These are phyloP conservation scores for Vollenhovia emeryi DNA, from an alignment of 1,140 invertebrate genomes.

Conservation along the genomic window DNA sequence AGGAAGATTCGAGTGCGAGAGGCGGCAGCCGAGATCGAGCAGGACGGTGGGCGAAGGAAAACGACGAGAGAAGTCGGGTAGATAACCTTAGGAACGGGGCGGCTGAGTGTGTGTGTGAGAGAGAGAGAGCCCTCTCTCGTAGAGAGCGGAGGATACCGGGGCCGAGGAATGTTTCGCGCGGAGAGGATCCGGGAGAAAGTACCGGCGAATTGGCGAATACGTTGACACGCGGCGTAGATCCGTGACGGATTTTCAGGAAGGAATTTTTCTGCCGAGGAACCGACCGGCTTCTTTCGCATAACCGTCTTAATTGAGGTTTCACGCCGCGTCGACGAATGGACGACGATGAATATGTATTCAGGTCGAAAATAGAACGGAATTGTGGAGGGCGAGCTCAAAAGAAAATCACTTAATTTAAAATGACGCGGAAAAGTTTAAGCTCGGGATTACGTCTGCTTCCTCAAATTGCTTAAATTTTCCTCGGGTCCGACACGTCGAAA, in stretches of 20 bases:
- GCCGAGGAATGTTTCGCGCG: constrained; percentile 54
- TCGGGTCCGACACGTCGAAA: not conserved
- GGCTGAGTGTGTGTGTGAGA: too few species aligned
- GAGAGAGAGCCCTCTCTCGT: too few species aligned
- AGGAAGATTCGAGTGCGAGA: constrained; percentile 39
- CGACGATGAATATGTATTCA: constrained; percentile 10
- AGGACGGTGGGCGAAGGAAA: constrained; percentile 4
- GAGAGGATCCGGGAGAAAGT: constrained; percentile 74
- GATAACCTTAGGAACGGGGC: constrained; percentile 49
- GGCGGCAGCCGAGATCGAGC: not conserved
- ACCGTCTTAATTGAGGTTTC: constrained; percentile 14
- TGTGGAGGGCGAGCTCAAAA: too few species aligned
- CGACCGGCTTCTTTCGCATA: not conserved
- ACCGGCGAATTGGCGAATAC: constrained; percentile 53
- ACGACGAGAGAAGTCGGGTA: constrained; percentile 15
- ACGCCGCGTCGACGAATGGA: not conserved
- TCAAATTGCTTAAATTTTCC: not conserved
- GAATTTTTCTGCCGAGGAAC: constrained; percentile 34
- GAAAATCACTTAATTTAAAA: not conserved
- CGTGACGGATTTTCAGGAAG: constrained; percentile 27
- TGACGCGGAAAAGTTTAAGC: not conserved
- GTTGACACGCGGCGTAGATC: constrained; percentile 45
- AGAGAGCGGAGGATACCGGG: constrained; percentile 42
- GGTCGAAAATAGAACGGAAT: not conserved
- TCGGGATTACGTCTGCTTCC: not conserved